phyloP scores from a whole-genome alignment of 2,113 vertebrate species.

The Toxostoma redivivum region DNA sequence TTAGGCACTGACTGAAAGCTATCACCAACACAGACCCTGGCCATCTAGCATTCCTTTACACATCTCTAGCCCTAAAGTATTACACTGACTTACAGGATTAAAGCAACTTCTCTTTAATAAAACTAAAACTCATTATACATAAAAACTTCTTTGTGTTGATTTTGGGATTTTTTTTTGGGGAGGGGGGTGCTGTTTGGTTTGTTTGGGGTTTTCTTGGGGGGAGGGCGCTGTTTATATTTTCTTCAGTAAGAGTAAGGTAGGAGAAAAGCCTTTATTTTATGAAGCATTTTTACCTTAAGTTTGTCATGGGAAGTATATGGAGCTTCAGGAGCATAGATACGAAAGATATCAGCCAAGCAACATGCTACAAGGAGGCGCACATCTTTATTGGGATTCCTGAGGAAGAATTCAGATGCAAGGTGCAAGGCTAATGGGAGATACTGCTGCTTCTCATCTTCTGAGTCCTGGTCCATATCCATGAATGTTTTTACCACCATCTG shows the following conservation, averaged over 20 bases:
- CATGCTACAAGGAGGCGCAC: conserved; percentile 97
- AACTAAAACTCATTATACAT: neutral
- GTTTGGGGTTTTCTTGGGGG: accelerated
- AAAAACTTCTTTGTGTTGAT: neutral
- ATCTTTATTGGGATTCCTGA: conserved; percentile 99
- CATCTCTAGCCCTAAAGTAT: neutral
- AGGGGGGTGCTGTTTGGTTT: accelerated
- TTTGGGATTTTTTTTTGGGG: neutral
- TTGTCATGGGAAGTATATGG: conserved; percentile 99
- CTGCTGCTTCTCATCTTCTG: conserved; percentile 98
- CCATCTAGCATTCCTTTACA: neutral
- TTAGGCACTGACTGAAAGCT: neutral
- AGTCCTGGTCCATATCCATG: conserved; percentile 99
- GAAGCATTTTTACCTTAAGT: conserved; percentile 85
- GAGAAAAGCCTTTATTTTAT: neutral
- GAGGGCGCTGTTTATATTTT: accelerated
- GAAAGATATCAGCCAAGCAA: conserved; percentile 98
- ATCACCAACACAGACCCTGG: neutral
- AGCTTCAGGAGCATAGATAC: conserved; percentile 98
- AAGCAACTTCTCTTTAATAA: neutral
- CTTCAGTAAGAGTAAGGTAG: neutral
- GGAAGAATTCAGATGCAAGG: conserved; percentile 98
- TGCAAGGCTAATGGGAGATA: conserved; percentile 96
- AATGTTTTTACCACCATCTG: conserved; percentile 99
- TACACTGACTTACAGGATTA: neutral